A percentile compares a stretch with the other conserved stretches of the same genome.
Evolutionary conservation across 2,113 vertebrate species (phyloP).

Genomic region (Phaethornis superciliosus): DNA sequence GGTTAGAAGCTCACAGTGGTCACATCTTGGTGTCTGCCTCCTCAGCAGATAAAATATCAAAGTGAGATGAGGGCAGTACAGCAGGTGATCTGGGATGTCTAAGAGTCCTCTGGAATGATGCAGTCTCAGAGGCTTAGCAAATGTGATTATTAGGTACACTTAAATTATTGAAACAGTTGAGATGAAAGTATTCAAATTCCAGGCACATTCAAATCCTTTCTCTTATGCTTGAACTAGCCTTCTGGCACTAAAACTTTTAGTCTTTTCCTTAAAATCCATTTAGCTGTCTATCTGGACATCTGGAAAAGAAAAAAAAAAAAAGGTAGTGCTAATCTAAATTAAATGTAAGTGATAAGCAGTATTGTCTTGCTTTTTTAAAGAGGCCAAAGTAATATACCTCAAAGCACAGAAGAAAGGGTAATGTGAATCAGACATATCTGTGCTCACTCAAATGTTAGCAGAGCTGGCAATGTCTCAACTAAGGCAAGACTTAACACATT

Average conservation of each 20-base stretch:
- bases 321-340: not conserved
- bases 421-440: not conserved
- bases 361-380: not conserved
- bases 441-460: not conserved
- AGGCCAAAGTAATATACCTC: not conserved
- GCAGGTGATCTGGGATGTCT: not conserved
- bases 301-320: not conserved
- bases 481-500: not conserved
- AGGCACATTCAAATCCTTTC: not conserved
- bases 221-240: not conserved
- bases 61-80: not conserved
- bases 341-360: not conserved
- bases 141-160: not conserved
- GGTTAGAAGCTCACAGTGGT: not conserved
- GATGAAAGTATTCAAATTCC: not conserved
- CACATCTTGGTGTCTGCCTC: not conserved
- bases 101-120: not conserved
- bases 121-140: not conserved
- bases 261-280: not conserved
- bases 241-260: not conserved
- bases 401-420: not conserved
- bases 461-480: not conserved
- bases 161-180: not conserved
- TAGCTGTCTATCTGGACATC: not conserved
- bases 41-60: not conserved